phyloP scores from a whole-genome alignment of 2,113 vertebrate genomes.

The Numenius arquata region DNA sequence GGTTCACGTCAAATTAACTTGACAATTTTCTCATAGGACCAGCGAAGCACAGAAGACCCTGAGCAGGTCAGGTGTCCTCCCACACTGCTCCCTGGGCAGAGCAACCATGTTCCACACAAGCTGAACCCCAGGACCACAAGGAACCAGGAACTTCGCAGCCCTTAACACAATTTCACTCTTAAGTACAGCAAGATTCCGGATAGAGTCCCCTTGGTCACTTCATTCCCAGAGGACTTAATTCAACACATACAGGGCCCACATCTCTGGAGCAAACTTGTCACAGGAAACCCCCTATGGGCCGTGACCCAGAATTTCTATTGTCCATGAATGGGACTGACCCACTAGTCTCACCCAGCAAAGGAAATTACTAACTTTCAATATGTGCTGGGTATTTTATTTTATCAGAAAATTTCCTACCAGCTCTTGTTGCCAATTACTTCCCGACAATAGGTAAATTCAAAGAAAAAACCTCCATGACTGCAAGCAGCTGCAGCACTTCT shows the following conservation, averaged over 20 bases:
- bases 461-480: fast-evolving
- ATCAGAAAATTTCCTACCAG: background rate
- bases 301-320: background rate
- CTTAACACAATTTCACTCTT: background rate
- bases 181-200: background rate
- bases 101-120: background rate
- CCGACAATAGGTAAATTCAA: background rate
- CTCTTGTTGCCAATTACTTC: background rate
- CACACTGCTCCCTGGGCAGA: background rate
- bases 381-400: background rate
- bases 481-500: background rate
- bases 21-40: background rate
- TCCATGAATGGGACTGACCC: background rate
- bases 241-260: background rate
- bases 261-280: background rate
- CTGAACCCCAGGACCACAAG: background rate
- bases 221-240: background rate
- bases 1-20: background rate
- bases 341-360: background rate
- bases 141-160: background rate
- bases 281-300: background rate
- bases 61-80: background rate
- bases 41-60: background rate
- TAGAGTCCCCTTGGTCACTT: background rate
- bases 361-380: background rate